Conservation (phyloP, 2,113 vertebrate species). For the Forbesichthys agassizii region DNA sequence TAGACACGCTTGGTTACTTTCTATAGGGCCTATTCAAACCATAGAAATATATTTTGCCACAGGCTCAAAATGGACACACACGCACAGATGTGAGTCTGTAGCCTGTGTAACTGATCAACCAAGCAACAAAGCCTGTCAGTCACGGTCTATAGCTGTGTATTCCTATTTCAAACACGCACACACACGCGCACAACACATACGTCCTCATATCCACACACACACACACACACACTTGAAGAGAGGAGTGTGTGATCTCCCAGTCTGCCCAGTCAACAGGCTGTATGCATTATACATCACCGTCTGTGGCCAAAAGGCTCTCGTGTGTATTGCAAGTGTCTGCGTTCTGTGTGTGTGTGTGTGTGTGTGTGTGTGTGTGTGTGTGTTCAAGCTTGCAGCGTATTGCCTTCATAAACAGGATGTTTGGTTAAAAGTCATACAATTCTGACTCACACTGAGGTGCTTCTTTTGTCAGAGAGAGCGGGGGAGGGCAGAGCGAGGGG, state of each 20-base stretch:
- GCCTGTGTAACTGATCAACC: too few relatives aligned
- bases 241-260: slow-evolving; percentile 9
- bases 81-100: too few relatives aligned
- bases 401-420: not conserved
- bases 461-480: not conserved
- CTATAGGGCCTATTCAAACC: not conserved
- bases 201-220: slow-evolving; percentile 9
- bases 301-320: slow-evolving; percentile 30
- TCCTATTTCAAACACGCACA: not conserved
- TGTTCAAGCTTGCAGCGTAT: not conserved
- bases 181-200: slow-evolving; percentile 13
- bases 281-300: slow-evolving; percentile 47
- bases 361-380: not conserved
- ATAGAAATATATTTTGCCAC: not conserved
- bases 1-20: too few relatives aligned
- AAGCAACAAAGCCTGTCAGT: not conserved
- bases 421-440: not conserved
- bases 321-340: not conserved
- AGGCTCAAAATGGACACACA: too few relatives aligned
- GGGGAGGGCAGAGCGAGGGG: too few relatives aligned
- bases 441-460: not conserved
- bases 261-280: slow-evolving; percentile 19
- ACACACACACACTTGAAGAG: not conserved
- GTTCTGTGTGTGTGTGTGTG: slow-evolving; percentile 2
- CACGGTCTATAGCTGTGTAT: not conserved